Percentiles rank a stretch among this genome's conserved stretches.
These are phyloP conservation scores for Ochropacha duplaris DNA, from an alignment of 2,888 invertebrate genomes.

Conservation along the genomic window DNA sequence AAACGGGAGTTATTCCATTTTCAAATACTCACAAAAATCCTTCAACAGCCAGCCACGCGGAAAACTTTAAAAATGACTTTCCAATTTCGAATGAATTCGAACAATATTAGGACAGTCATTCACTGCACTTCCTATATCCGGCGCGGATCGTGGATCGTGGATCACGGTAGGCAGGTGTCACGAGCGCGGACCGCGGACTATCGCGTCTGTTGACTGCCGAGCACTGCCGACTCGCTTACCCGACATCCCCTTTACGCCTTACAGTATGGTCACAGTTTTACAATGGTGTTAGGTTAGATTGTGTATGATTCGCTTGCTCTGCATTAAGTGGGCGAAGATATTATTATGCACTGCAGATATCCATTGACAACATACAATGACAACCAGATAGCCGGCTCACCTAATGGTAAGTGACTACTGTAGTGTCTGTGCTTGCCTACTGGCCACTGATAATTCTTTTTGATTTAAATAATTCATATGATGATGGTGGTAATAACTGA, in stretches of 20 bases:
- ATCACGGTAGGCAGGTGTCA: constrained; percentile 45
- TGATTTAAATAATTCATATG: too few species aligned
- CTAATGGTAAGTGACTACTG: too few species aligned
- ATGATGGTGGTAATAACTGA: too few species aligned
- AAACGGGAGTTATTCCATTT: constrained; percentile 14
- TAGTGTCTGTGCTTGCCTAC: too few species aligned
- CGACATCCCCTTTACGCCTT: constrained; percentile 10
- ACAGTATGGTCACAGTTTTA: too few species aligned
- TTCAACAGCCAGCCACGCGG: constrained; percentile 24
- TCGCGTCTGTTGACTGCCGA: neutral
- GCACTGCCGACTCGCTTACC: neutral
- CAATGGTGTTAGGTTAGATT: constrained; percentile 7
- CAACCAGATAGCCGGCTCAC: too few species aligned
- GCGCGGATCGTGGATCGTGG: constrained; percentile 40
- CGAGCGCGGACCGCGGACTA: neutral
- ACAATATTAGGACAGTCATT: constrained; percentile 47
- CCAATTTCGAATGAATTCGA: constrained; percentile 46
- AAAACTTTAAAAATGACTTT: constrained; percentile 38
- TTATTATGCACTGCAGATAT: too few species aligned
- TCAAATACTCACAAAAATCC: constrained; percentile 21
- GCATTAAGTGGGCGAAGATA: neutral
- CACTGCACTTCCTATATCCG: constrained; percentile 73
- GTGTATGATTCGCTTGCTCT: neutral
- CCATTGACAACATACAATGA: too few species aligned
- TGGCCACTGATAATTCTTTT: too few species aligned